Evolutionary conservation across 2,113 vertebrate species (phyloP), one percentile per base, ranked within the genome.

Genomic region (Danionella cerebrum): DNA sequence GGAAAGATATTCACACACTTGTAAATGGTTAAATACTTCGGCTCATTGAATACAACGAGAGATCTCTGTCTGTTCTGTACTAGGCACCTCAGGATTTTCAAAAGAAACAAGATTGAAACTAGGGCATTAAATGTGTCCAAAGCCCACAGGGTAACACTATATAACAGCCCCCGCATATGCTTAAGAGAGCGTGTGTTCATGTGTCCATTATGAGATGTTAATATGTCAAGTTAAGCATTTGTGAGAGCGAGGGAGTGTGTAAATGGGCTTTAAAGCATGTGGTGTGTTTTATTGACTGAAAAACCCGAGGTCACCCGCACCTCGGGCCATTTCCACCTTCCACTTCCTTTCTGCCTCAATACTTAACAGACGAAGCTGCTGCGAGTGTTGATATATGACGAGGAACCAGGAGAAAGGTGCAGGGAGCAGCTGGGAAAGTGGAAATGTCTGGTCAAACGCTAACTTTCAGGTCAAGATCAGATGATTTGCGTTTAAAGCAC

Each of bases 181-280:
- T 31, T 67, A 64, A 35, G 44, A 38, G 55, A 19, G 10, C 27
- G 42, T 48, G 22, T 48, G 68, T 69, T 50, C 68, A 69, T 19
- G 67, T 66, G 62, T 47, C 69, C 48, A 58, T 73, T 73, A 73
- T 75, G 59, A 71, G 69, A 71, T 70, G 72, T 70, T 72, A 70
- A 67, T 77, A 52, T 67, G 64, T 66, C 69, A 54, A 60, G 76
- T 80, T 80, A 81, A 72, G 62, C 72, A 81, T 78, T 82, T 68
- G 71, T 57, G 53, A 50, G 63, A 57, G 65, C 69, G 4, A 80
- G 80, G 69, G 75, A 79, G 38, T 63, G 69, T 80, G 74, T 54
- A 71, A 79, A 80, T 75, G 66, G 74, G 25, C 62, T 77, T 76
- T 77, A 75, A 74, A 69, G 69, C 65, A 71, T 69, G 74, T 63